These are phyloP conservation scores for Plecotus auritus DNA, from an alignment of 2,113 vertebrate species.

Conservation along the genomic window DNA sequence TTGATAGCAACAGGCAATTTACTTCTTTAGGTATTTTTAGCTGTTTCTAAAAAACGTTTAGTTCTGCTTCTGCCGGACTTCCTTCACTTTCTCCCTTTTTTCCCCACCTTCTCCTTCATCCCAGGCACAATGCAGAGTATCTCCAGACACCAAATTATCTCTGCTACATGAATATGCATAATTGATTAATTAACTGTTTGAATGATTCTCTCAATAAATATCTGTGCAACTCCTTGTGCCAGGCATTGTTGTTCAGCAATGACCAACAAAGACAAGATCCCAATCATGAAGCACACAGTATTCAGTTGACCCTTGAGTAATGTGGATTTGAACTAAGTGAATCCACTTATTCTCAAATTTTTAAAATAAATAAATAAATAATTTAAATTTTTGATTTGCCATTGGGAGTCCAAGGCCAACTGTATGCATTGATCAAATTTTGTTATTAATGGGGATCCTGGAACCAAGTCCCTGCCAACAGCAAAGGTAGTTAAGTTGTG, in stretches of 20 bases:
- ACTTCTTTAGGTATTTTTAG: not conserved
- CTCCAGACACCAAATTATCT: not conserved
- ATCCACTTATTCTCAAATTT: not conserved
- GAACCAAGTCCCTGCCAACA: not conserved
- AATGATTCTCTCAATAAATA: not conserved
- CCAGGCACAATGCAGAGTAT: not conserved
- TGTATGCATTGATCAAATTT: too few species aligned
- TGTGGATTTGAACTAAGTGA: not conserved
- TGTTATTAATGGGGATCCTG: not conserved
- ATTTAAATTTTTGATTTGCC: not conserved
- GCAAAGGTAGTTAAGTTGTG: not conserved
- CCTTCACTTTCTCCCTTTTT: not conserved
- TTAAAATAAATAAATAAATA: not conserved
- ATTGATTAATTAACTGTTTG: not conserved
- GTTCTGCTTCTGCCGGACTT: not conserved
- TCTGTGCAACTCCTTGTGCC: not conserved
- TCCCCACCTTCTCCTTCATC: not conserved
- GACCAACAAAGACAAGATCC: not conserved
- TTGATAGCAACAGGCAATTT: not conserved
- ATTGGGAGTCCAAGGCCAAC: not conserved
- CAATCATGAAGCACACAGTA: not conserved
- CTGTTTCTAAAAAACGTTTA: not conserved
- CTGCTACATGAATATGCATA: not conserved
- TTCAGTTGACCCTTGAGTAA: not conserved
- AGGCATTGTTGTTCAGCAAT: not conserved